Percentiles rank a stretch among this genome's conserved stretches.
Evolutionary conservation across 2,888 invertebrate genomes (phyloP).

Genomic region (Teinopalpus imperialis): DNA sequence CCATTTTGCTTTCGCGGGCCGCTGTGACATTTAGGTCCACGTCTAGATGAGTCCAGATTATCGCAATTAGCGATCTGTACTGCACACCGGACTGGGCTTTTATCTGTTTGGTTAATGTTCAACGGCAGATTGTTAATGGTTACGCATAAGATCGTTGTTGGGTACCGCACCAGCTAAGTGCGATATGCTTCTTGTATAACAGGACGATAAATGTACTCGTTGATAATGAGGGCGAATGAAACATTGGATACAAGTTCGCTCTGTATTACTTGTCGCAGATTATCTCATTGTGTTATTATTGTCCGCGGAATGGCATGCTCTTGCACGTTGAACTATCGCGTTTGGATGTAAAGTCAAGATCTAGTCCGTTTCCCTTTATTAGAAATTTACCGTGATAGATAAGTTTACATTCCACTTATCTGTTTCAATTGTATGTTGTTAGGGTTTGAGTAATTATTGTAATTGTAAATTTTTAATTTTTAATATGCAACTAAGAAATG

Average conservation of each 20-base stretch:
- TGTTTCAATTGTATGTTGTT: slow-evolving; percentile 5
- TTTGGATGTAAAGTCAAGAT: slow-evolving; percentile 11
- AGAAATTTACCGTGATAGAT: slow-evolving; percentile 17
- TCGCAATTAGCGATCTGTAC: slow-evolving; percentile 49
- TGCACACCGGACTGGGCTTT: slow-evolving; percentile 41
- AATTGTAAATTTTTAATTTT: too few relatives aligned
- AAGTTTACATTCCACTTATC: slow-evolving; percentile 14
- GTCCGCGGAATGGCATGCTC: not conserved
- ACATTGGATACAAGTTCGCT: slow-evolving; percentile 21
- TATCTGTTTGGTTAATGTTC: slow-evolving; percentile 50
- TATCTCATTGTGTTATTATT: slow-evolving; percentile 22
- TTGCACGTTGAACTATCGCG: slow-evolving; percentile 8
- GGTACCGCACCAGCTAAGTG: slow-evolving; percentile 26
- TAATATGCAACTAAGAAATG: too few relatives aligned
- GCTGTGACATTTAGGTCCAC: slow-evolving; percentile 54
- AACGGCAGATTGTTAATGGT: slow-evolving; percentile 37
- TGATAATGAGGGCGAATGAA: slow-evolving; percentile 30
- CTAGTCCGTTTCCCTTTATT: slow-evolving; percentile 18
- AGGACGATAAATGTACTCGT: slow-evolving; percentile 28
- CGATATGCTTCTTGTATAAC: slow-evolving; percentile 32
- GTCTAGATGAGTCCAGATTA: slow-evolving; percentile 63
- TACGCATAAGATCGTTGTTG: slow-evolving; percentile 27
- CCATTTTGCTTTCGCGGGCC: slow-evolving; percentile 54
- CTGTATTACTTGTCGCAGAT: slow-evolving; percentile 18
- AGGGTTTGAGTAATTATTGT: too few relatives aligned